Evolutionary conservation across 1,140 invertebrate genomes (phyloP), one percentile per base, ranked within the genome.

Genomic region (Trichogramma pretiosum): DNA sequence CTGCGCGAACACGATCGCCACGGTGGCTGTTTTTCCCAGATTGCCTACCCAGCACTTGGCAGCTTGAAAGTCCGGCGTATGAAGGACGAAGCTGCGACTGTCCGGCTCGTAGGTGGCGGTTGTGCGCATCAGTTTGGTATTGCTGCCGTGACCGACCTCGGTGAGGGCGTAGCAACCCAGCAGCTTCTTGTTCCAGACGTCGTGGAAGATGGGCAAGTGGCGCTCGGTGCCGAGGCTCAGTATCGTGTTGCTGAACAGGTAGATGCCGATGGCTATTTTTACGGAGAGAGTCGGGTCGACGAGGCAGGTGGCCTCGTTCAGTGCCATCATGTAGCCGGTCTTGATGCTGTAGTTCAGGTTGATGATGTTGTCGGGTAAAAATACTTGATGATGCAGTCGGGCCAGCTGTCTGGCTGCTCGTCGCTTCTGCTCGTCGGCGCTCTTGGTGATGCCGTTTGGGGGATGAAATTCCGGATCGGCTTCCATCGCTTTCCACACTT

Each of bases 11-110:
- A 94, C 79, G 50, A 93, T 70, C n/a, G 85, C 86, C 58, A 93
- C 81, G 5, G 88, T 93, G 39, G 87, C 84, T n/a, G 81, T 87
- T 79, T 93, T 83, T 48, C 86, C 74, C 71, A 94, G 75, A 72
- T 87, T 88, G 56, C 90, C 91, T 57, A 85, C 78, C 93, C 93
- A 98, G 70, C 89, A 93, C 77, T 98, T 98, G 34, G 89, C 88
- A 19, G 92, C 89, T 70, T 94, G 84, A 73, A 95, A 89, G 68
- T 93, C 87, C 0, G 93, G 91, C 1, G 93, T 89, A 63, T 95
- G 81, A 9, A 98, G 75, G 19, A 95, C 76, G 72, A 96, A 97
- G 66, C 84, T 80, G 72, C 86, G 72, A 8, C 77, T 82, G 17
- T 67, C 67, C 0, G 80, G 73, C 68, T 96, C 87, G 66, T 87